Percentiles rank a stretch among this genome's conserved stretches.
phyloP scores from a whole-genome alignment of 2,113 vertebrate genomes.

The Alaudala cheleensis region DNA sequence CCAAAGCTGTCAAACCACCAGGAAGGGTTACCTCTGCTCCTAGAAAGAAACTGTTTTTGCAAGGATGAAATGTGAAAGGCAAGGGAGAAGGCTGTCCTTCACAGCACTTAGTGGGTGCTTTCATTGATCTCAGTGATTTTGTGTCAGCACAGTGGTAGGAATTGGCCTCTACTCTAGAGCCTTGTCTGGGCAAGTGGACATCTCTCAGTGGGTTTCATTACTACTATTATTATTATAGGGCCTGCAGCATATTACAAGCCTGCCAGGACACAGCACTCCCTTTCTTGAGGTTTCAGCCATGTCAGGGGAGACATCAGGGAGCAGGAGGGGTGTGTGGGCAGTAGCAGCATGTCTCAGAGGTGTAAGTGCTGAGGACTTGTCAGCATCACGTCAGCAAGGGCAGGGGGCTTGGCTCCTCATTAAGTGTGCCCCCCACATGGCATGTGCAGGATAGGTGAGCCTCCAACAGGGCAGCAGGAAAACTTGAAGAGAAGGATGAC shows the following conservation, averaged over 20 bases:
- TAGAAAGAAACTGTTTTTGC: not conserved
- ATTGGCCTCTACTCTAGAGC: not conserved
- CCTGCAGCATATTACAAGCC: not conserved
- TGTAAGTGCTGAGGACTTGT: not conserved
- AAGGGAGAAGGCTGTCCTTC: not conserved
- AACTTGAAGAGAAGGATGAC: not conserved
- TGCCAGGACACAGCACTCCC: not conserved
- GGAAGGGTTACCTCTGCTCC: not conserved
- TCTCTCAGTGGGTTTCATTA: conserved; percentile 12
- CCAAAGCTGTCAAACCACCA: not conserved
- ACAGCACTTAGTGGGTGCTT: not conserved
- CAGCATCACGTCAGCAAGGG: rapidly evolving
- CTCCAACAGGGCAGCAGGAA: not conserved
- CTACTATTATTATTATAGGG: not conserved
- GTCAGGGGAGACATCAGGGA: not conserved
- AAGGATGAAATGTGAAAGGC: not conserved
- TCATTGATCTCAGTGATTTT: conserved; percentile 50
- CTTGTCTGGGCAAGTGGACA: not conserved
- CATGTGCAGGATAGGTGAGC: not conserved
- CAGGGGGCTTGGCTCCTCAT: not conserved
- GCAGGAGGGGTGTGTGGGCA: rapidly evolving
- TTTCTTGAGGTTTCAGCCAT: not conserved
- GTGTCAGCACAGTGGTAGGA: not conserved
- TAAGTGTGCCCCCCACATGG: not conserved
- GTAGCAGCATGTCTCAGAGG: not conserved